Conservation (phyloP, 2,113 vertebrate genomes). For the Pterocles burchelli region DNA sequence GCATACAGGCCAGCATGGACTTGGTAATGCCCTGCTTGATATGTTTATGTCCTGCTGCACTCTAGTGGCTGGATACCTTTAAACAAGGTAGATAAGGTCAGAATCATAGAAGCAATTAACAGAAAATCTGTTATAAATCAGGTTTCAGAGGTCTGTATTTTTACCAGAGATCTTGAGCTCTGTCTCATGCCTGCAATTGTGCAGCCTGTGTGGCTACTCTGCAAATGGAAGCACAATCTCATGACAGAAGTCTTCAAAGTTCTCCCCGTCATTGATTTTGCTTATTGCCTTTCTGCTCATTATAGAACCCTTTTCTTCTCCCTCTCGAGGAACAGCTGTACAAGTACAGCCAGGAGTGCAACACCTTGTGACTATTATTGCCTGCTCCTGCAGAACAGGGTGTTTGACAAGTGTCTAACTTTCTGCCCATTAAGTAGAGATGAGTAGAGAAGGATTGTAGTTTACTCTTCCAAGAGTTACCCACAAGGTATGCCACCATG, state of each 20-base stretch:
- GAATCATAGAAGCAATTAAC: background rate
- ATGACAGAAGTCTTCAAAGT: background rate
- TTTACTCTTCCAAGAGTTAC: background rate
- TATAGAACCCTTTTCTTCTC: background rate
- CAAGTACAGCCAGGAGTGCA: background rate
- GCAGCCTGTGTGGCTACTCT: background rate
- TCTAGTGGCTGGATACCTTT: slow-evolving; percentile 43
- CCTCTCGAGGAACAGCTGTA: background rate
- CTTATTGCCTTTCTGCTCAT: background rate
- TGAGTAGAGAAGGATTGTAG: background rate
- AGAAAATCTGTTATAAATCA: background rate
- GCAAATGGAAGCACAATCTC: background rate
- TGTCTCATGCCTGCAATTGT: background rate
- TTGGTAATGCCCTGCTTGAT: fast-evolving
- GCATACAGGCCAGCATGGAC: background rate
- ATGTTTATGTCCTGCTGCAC: slow-evolving; percentile 43
- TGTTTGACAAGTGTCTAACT: background rate
- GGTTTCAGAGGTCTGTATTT: background rate
- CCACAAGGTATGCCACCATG: background rate
- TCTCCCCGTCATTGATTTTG: background rate
- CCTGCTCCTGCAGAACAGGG: background rate
- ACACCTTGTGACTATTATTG: background rate
- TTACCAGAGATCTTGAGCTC: background rate
- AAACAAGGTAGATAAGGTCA: background rate
- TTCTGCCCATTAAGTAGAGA: background rate